Evolutionary conservation across 2,888 invertebrate genomes (phyloP).

Genomic region (Cheilosia soror): DNA sequence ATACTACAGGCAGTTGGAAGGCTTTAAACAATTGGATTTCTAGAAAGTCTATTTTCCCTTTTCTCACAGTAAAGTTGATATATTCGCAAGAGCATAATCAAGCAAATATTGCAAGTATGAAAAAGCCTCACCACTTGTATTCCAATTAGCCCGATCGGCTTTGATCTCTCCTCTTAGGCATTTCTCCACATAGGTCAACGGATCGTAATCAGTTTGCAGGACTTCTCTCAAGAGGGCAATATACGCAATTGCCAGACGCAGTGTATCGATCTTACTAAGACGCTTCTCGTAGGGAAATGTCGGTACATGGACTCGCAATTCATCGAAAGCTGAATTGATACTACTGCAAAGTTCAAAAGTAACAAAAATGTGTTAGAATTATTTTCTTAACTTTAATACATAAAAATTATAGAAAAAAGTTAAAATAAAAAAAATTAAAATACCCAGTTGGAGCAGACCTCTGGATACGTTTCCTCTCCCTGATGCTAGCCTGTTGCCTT

Average conservation of each 20-base stretch:
- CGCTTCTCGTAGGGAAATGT: conserved; percentile 99
- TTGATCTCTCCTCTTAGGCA: conserved; percentile 95
- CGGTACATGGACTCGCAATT: conserved; percentile 98
- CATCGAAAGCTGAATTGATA: conserved; percentile 99
- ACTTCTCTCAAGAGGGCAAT: conserved; percentile 96
- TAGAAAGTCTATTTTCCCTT: too few species aligned
- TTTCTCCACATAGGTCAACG: conserved; percentile 96
- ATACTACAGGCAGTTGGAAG: too few species aligned
- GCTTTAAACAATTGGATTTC: too few species aligned
- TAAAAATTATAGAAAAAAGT: conserved; percentile 57
- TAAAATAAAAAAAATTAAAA: conserved; percentile 82
- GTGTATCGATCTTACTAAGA: conserved; percentile 98
- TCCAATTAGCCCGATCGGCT: conserved; percentile 96
- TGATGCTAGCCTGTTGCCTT: conserved; percentile 95
- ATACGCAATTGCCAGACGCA: conserved; percentile 98
- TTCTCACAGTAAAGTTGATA: too few species aligned
- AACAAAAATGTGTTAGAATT: conserved; percentile 5
- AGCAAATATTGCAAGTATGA: conserved; percentile 24
- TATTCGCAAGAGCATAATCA: too few species aligned
- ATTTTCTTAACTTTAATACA: not conserved
- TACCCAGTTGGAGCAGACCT: conserved; percentile 96
- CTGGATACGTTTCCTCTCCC: conserved; percentile 99
- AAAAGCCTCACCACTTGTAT: conserved; percentile 92
- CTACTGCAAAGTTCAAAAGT: conserved; percentile 89
- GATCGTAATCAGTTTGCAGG: conserved; percentile 94